Conservation (phyloP, 2,888 invertebrate species). For the Agriopis leucophaearia region DNA sequence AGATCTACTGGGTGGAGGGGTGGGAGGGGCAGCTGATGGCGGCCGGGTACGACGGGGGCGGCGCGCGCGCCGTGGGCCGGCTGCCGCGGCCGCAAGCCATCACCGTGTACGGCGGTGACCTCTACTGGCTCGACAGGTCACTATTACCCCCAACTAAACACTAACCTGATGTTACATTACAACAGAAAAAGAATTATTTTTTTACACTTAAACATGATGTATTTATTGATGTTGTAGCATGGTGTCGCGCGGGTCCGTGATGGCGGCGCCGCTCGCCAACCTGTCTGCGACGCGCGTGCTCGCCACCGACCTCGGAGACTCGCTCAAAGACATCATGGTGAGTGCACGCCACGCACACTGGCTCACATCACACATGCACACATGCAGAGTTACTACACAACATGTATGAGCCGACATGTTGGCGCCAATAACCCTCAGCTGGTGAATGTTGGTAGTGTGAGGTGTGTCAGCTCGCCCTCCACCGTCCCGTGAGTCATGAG, state of each 20-base stretch:
- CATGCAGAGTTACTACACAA: too few relatives aligned
- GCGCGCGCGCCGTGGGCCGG: conserved; percentile 84
- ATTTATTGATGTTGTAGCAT: conserved; percentile 52
- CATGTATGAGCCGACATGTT: too few relatives aligned
- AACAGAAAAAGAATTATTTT: too few relatives aligned
- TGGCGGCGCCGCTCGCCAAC: conserved; percentile 87
- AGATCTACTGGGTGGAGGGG: conserved; percentile 94
- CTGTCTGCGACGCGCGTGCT: conserved; percentile 71
- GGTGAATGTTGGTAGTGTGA: too few relatives aligned
- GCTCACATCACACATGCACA: too few relatives aligned
- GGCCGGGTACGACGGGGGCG: conserved; percentile 71
- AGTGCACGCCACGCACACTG: not conserved
- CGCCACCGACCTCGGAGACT: conserved; percentile 49
- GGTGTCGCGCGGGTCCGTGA: conserved; percentile 87
- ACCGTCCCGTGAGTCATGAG: too few relatives aligned
- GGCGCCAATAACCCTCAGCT: too few relatives aligned
- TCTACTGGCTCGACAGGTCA: conserved; percentile 94
- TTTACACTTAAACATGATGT: too few relatives aligned
- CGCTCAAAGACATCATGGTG: conserved; percentile 49
- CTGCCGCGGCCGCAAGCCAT: conserved; percentile 86
- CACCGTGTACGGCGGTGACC: conserved; percentile 86
- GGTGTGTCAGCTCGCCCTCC: not conserved
- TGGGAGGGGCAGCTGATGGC: conserved; percentile 70
- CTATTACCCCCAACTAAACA: conserved; percentile 44
- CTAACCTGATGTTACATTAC: too few relatives aligned